Evolutionary conservation across 2,797 vertebrate species (phyloP), one percentile per base, ranked within the genome.

Genomic region (Chromis chromis): DNA sequence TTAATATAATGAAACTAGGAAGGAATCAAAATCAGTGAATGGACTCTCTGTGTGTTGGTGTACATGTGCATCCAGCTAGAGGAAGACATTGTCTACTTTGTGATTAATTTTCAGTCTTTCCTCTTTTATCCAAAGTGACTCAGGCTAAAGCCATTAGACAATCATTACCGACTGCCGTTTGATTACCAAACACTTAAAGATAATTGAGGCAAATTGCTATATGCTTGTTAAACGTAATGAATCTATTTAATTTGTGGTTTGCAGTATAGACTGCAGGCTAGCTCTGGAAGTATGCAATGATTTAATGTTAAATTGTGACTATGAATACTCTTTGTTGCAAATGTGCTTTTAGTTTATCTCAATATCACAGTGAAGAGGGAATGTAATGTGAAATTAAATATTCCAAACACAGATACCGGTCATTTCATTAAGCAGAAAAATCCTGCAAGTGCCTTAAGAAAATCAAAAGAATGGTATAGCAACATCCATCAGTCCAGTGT

Each of bases 181-280:
- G 50, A 22, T 68, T 65, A 39, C 12, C n/a, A 70, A 76, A 53
- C 52, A 70, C 75, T 62, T 57, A 22, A 5, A 62, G 62, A 22
- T 58, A 64, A 79, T 28, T 62, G 19, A 55, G 13, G 14, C 1
- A 36, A 60, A 77, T 63, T 44, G 42, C 7, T 33, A 5, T 7
- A 0, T 59, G 53, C 48, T 73, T 55, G 52, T 48, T 69, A 48
- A 62, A 13, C 60, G 25, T 36, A 73, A 69, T 69, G 10, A 31
- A 55, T 71, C 31, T 22, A 13, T 65, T 42, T 50, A 48, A 50
- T 46, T 59, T 48, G 52, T 33, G 44, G 59, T 48, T 86, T 27
- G 33, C 2, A 28, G 59, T 57, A 3, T 13, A 4, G 2, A 25
- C 22, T 46, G 13, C n/a, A 56, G 58, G 42, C 19, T 22, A 58